Conservation (phyloP, 2,113 vertebrate species). For the Aspidoscelis tigris region DNA sequence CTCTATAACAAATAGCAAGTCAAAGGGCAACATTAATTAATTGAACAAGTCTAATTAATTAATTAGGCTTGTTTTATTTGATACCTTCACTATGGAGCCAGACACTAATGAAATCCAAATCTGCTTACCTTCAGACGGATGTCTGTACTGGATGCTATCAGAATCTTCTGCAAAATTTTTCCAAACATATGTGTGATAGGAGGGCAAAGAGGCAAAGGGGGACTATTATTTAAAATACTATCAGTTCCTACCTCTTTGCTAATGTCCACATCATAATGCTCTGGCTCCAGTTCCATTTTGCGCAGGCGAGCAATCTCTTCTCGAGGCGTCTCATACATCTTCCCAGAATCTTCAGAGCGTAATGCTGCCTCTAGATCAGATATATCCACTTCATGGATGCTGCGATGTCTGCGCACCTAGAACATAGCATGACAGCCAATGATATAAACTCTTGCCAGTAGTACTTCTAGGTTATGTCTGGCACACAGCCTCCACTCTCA, state of each 20-base stretch:
- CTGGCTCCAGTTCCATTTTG: constrained; percentile 85
- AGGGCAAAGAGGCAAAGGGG: too few species aligned
- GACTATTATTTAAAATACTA: too few species aligned
- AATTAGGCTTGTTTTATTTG: background rate
- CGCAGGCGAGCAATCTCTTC: constrained; percentile 93
- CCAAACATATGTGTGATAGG: background rate
- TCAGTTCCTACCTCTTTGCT: constrained; percentile 79
- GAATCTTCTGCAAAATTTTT: background rate
- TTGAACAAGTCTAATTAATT: background rate
- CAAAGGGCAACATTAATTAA: background rate
- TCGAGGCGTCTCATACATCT: constrained; percentile 86
- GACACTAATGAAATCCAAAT: background rate
- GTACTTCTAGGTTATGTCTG: background rate
- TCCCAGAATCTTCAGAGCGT: constrained; percentile 74
- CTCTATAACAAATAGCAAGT: too few species aligned
- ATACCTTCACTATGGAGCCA: background rate
- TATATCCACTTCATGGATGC: constrained; percentile 94
- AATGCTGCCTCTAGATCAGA: constrained; percentile 91
- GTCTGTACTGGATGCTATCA: background rate
- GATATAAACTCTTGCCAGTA: background rate
- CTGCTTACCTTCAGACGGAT: background rate
- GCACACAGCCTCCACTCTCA: background rate
- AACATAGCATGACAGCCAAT: background rate
- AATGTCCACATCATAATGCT: constrained; percentile 84
- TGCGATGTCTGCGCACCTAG: constrained; percentile 89